These are phyloP conservation scores for Plagodis pulveraria DNA, from an alignment of 2,888 invertebrate species.

Conservation along the genomic window DNA sequence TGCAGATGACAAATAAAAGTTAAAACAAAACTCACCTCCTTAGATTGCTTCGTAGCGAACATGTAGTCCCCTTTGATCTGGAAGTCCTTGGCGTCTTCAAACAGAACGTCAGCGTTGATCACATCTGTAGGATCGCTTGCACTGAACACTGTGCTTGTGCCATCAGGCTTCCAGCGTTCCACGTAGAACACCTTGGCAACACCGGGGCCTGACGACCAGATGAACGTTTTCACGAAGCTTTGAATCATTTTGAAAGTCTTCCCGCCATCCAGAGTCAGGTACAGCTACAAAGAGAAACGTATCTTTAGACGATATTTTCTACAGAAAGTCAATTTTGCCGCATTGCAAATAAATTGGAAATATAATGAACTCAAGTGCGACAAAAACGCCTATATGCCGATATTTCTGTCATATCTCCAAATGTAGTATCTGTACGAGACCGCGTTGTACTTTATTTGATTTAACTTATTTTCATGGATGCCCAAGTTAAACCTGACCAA, in stretches of 20 bases:
- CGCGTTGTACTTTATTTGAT: too few relatives aligned
- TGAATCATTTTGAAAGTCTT: constrained; percentile 88
- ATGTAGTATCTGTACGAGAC: too few relatives aligned
- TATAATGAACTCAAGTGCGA: too few relatives aligned
- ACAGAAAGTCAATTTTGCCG: too few relatives aligned
- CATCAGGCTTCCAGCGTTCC: constrained; percentile 87
- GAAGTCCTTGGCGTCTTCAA: constrained; percentile 91
- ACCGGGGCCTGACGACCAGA: constrained; percentile 86
- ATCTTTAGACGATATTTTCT: neutral
- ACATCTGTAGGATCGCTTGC: constrained; percentile 79
- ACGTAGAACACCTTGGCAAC: constrained; percentile 85
- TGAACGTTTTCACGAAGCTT: constrained; percentile 91
- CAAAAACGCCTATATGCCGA: too few relatives aligned
- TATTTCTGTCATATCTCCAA: too few relatives aligned
- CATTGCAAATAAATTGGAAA: too few relatives aligned
- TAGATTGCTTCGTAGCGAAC: constrained; percentile 90
- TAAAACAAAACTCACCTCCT: constrained; percentile 78
- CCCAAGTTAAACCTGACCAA: too few relatives aligned
- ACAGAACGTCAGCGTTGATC: constrained; percentile 81
- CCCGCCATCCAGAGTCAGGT: constrained; percentile 91
- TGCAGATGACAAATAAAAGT: neutral
- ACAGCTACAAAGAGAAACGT: constrained; percentile 83
- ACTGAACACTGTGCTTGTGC: constrained; percentile 90
- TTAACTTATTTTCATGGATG: too few relatives aligned
- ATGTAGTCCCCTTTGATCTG: constrained; percentile 93